Conservation (phyloP, 2,888 invertebrate species). For the Coelopa pilipes region DNA sequence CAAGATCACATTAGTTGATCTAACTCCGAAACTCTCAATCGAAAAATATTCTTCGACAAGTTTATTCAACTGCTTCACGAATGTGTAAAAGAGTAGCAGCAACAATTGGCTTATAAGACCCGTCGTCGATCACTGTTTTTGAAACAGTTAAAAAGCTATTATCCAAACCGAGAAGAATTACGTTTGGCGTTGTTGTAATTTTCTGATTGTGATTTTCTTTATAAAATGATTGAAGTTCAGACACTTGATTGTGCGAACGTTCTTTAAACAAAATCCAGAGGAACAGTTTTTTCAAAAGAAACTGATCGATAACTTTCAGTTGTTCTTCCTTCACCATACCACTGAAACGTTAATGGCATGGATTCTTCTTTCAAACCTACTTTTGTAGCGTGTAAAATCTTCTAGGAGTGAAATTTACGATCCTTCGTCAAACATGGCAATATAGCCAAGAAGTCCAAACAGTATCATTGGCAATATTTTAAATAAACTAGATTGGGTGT, state of each 20-base stretch:
- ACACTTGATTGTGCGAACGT: not conserved
- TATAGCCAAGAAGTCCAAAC: not conserved
- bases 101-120: not conserved
- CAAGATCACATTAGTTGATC: not conserved
- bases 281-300: not conserved
- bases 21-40: slow-evolving; percentile 1
- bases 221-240: not conserved
- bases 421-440: slow-evolving; percentile 22
- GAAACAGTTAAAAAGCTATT: slow-evolving; percentile 5
- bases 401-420: slow-evolving; percentile 5
- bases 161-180: slow-evolving; percentile 6
- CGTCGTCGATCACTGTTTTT: not conserved
- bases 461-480: not conserved
- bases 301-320: slow-evolving; percentile 2
- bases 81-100: not conserved
- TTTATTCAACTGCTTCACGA: not conserved
- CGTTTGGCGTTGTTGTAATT: slow-evolving; percentile 12
- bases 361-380: not conserved
- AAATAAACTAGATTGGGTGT: not conserved
- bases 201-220: not conserved
- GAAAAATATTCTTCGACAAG: slow-evolving; percentile 5
- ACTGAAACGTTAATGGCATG: slow-evolving; percentile 13
- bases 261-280: not conserved
- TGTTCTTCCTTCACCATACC: slow-evolving; percentile 5
- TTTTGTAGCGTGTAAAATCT: not conserved